phyloP scores from a whole-genome alignment of 2,113 vertebrate species.

The Stegostoma tigrinum region DNA sequence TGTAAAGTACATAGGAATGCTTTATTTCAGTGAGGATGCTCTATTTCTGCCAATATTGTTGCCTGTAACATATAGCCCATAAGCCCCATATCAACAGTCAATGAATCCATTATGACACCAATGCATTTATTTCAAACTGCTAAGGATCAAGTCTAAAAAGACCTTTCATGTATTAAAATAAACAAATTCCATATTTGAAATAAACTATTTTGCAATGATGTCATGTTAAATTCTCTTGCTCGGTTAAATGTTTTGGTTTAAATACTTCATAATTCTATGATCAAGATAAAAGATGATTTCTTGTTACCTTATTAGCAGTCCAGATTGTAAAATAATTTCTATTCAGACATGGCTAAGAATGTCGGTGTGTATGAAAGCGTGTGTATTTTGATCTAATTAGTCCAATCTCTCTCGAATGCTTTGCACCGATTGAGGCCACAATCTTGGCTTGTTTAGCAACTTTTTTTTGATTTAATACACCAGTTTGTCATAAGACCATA shows the following conservation, averaged over 20 bases:
- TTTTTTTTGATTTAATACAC: neutral
- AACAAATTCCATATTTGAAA: neutral
- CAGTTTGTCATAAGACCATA: neutral
- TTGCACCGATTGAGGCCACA: neutral
- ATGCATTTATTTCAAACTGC: neutral
- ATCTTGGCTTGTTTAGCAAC: neutral
- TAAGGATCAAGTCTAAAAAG: neutral
- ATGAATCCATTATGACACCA: neutral
- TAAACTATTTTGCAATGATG: neutral
- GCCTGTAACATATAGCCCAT: neutral
- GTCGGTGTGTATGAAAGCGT: neutral
- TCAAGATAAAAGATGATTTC: neutral
- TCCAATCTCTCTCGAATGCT: neutral
- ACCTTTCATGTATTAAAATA: neutral
- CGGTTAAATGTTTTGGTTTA: neutral
- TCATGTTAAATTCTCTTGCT: neutral
- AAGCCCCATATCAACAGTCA: neutral
- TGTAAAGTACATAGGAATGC: neutral
- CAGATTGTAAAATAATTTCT: neutral
- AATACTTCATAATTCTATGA: neutral
- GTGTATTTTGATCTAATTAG: neutral
- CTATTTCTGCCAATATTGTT: too few species aligned
- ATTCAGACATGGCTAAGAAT: neutral
- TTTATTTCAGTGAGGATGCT: neutral
- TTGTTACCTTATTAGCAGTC: neutral